Evolutionary conservation across 2,888 invertebrate genomes (phyloP).

Genomic region (Cerastis rubricosa): DNA sequence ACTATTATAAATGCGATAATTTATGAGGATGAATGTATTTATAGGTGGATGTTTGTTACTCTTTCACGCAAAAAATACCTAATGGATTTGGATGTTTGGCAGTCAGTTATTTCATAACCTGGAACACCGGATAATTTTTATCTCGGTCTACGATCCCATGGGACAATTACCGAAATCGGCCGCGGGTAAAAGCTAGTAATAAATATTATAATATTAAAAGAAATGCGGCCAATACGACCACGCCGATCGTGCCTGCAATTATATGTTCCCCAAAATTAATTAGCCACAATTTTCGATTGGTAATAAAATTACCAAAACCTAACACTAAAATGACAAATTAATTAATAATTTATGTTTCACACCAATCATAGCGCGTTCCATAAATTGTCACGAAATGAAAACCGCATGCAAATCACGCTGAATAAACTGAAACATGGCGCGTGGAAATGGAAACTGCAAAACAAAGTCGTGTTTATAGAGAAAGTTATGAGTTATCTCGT

Average conservation of each 20-base stretch:
- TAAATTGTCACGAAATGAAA: slow-evolving; percentile 18
- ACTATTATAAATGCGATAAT: background rate
- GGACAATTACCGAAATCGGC: background rate
- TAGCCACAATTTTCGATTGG: background rate
- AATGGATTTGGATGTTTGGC: background rate
- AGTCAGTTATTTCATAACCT: background rate
- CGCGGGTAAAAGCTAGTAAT: background rate
- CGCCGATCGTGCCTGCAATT: no score
- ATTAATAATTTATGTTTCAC: slow-evolving; percentile 7
- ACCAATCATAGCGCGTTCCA: slow-evolving; percentile 9
- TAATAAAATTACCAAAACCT: background rate
- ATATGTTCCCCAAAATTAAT: background rate
- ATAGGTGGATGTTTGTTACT: background rate
- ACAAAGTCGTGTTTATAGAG: slow-evolving; percentile 19
- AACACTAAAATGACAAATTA: slow-evolving; percentile 5
- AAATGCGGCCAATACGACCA: no score
- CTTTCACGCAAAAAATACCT: background rate
- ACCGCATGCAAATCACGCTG: slow-evolving; percentile 4
- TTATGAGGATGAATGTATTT: background rate
- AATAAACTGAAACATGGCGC: slow-evolving; percentile 18
- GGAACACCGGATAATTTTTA: background rate
- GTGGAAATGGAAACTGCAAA: slow-evolving; percentile 17
- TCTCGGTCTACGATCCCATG: background rate
- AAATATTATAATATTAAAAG: background rate
- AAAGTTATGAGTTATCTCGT: slow-evolving; percentile 17